A percentile compares a stretch with the other conserved stretches of the same genome.
phyloP scores from a whole-genome alignment of 1,140 invertebrate genomes.

The Elymnias hypermnestra region DNA sequence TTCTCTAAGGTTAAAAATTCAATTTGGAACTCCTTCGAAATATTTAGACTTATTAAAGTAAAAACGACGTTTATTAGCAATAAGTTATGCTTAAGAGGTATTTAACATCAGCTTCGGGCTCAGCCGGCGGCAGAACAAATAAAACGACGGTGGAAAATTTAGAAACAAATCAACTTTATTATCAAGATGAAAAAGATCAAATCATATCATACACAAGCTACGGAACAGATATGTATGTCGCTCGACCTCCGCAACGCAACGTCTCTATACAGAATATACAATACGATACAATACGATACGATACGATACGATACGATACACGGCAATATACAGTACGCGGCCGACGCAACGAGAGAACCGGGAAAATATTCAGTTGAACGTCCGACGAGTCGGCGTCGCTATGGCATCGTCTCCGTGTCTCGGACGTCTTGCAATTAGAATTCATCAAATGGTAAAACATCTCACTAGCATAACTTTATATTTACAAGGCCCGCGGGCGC shows the following conservation, averaged over 20 bases:
- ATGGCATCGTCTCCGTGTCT: too few species aligned
- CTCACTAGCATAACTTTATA: slow-evolving; percentile 69
- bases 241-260: slow-evolving; percentile 27
- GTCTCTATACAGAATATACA: slow-evolving; percentile 37
- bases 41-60: too few species aligned
- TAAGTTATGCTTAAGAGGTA: too few species aligned
- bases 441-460: slow-evolving; percentile 65
- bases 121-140: slow-evolving; percentile 24
- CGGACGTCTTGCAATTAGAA: too few species aligned
- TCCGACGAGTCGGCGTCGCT: too few species aligned
- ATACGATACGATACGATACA: slow-evolving; percentile 26
- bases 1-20: too few species aligned
- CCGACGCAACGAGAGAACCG: too few species aligned
- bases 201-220: slow-evolving; percentile 68
- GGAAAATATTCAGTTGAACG: too few species aligned
- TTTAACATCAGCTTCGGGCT: background rate
- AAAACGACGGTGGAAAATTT: slow-evolving; percentile 68
- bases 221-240: slow-evolving; percentile 55
- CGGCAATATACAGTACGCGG: slow-evolving; percentile 20
- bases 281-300: slow-evolving; percentile 26
- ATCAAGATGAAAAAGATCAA: slow-evolving; percentile 75
- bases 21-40: too few species aligned
- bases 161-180: slow-evolving; percentile 76
- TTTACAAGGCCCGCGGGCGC: slow-evolving; percentile 56
- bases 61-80: too few species aligned